phyloP scores from a whole-genome alignment of 2,113 vertebrate species.

The Heterocephalus glaber region DNA sequence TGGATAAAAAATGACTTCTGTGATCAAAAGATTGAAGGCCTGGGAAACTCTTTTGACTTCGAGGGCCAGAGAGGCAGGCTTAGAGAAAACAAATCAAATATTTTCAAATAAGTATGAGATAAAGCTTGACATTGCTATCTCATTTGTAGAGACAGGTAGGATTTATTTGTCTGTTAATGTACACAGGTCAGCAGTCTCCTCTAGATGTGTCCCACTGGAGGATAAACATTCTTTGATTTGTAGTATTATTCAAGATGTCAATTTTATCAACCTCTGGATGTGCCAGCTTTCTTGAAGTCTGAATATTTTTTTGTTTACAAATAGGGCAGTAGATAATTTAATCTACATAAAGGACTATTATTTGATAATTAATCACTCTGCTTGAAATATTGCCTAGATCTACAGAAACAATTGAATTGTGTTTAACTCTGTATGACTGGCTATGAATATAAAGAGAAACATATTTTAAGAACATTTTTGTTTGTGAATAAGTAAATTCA shows the following conservation, averaged over 20 bases:
- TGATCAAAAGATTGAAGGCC: constrained; percentile 55
- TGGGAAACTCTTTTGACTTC: constrained; percentile 12
- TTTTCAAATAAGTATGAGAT: not conserved
- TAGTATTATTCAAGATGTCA: not conserved
- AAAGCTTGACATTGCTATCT: not conserved
- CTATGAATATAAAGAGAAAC: not conserved
- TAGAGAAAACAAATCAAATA: constrained; percentile 41
- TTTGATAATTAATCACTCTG: constrained; percentile 57
- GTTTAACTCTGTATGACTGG: not conserved
- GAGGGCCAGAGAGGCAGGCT: not conserved
- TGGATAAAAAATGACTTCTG: constrained; percentile 10
- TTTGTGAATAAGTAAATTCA: not conserved
- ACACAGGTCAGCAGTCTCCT: not conserved
- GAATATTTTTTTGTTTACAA: constrained; percentile 2
- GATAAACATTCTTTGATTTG: constrained; percentile 57
- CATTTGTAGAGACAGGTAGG: constrained; percentile 11
- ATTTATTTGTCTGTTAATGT: constrained; percentile 56
- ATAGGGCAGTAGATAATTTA: not conserved
- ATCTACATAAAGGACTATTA: constrained; percentile 47
- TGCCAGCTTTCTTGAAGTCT: constrained; percentile 33
- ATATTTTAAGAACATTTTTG: not conserved
- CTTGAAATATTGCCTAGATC: constrained; percentile 38
- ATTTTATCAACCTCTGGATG: not conserved
- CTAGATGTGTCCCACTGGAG: constrained; percentile 21
- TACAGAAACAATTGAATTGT: constrained; percentile 55